These are phyloP conservation scores for Chascanopsetta lugubris DNA, from an alignment of 2,113 vertebrate genomes.

Conservation along the genomic window DNA sequence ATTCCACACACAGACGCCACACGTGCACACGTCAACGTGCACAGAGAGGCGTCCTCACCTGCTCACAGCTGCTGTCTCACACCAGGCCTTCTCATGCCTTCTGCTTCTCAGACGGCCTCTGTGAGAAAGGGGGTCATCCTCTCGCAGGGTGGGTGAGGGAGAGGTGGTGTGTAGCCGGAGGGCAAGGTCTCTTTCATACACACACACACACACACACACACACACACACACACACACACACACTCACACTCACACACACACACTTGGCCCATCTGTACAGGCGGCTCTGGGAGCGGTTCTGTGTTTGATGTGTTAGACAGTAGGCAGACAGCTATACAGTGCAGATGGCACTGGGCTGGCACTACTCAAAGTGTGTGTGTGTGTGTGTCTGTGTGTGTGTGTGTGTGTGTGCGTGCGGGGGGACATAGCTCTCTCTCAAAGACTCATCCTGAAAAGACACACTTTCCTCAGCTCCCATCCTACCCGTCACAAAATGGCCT, in stretches of 20 bases:
- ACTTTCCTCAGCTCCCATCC: constrained; percentile 33
- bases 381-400: constrained; percentile 19
- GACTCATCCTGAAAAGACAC: constrained; percentile 54
- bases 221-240: too few relatives aligned
- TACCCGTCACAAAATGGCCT: constrained; percentile 61
- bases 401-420: neutral
- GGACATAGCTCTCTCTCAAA: constrained; percentile 40
- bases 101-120: constrained; percentile 43
- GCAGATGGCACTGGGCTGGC: constrained; percentile 63
- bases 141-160: constrained; percentile 13
- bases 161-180: constrained; percentile 18
- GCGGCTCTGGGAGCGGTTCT: constrained; percentile 33
- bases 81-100: constrained; percentile 14
- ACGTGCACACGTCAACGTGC: constrained; percentile 10
- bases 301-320: constrained; percentile 49
- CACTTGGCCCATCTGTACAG: constrained; percentile 33
- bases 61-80: constrained; percentile 33
- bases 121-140: constrained; percentile 46
- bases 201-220: too few relatives aligned
- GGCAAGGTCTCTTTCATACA: constrained; percentile 19
- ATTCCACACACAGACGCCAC: constrained; percentile 61
- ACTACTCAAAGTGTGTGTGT: constrained; percentile 26
- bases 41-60: constrained; percentile 33
- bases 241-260: constrained; percentile 29
- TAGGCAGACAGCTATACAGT: constrained; percentile 45